phyloP scores from a whole-genome alignment of 2,113 vertebrate genomes.

The Sorex fumeus region DNA sequence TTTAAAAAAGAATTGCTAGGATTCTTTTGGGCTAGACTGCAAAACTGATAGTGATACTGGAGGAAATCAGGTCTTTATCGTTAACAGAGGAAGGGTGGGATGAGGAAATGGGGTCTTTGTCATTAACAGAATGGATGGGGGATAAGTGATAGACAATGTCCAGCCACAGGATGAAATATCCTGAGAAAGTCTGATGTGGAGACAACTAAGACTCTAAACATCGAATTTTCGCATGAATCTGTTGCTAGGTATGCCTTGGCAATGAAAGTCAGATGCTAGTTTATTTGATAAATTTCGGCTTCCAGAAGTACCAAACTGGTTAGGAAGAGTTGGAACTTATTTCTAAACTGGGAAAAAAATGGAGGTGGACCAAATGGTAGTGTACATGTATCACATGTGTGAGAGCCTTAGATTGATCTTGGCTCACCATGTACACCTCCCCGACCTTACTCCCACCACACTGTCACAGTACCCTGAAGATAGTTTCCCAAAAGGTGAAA shows the following conservation, averaged over 20 bases:
- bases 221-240: neutral
- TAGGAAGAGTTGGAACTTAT: no score
- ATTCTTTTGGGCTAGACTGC: no score
- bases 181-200: neutral
- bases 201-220: neutral
- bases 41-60: neutral
- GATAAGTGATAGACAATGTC: no score
- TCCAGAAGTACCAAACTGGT: neutral
- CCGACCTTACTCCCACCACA: no score
- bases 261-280: neutral
- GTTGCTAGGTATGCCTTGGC: neutral
- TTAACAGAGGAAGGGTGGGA: neutral
- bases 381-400: no score
- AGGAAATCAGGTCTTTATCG: neutral
- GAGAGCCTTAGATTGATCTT: no score
- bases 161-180: fast-evolving
- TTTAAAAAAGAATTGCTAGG: no score
- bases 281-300: neutral
- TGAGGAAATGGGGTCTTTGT: neutral
- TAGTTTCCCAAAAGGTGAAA: no score
- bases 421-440: no score
- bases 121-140: no score
- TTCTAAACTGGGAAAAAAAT: neutral
- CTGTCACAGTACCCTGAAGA: no score
- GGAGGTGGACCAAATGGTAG: no score